phyloP scores from a whole-genome alignment of 2,888 invertebrate species.

The Dasypolia templi region DNA sequence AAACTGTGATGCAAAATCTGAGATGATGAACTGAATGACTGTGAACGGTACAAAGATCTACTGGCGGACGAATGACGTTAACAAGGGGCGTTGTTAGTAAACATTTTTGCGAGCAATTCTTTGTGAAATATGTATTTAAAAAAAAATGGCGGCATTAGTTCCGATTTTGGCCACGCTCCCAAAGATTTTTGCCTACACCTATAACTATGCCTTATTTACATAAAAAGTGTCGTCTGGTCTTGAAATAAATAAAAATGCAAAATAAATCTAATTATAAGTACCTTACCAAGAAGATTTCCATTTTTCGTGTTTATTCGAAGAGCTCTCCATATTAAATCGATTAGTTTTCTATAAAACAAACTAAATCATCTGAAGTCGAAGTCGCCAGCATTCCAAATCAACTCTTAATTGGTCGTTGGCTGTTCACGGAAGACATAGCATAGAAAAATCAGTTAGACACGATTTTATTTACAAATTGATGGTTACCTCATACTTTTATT shows the following conservation, averaged over 20 bases:
- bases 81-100: too few relatives aligned
- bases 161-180: too few relatives aligned
- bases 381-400: slow-evolving; percentile 68
- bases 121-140: too few relatives aligned
- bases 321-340: background rate
- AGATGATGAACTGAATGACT: too few relatives aligned
- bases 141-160: too few relatives aligned
- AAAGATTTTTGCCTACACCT: too few relatives aligned
- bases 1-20: too few relatives aligned
- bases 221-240: too few relatives aligned
- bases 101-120: too few relatives aligned
- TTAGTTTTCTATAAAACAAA: slow-evolving; percentile 43
- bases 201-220: too few relatives aligned
- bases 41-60: too few relatives aligned
- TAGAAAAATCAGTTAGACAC: slow-evolving; percentile 40
- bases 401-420: slow-evolving; percentile 70
- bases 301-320: background rate
- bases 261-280: background rate
- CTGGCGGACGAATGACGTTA: too few relatives aligned
- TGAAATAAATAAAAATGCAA: background rate
- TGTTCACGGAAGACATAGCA: slow-evolving; percentile 34
- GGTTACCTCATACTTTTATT: slow-evolving; percentile 41
- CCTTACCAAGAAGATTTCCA: background rate
- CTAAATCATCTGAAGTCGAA: slow-evolving; percentile 43
- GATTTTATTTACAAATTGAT: slow-evolving; percentile 13